Conservation (phyloP, 2,797 vertebrate genomes). For the Epinephelus coioides region DNA sequence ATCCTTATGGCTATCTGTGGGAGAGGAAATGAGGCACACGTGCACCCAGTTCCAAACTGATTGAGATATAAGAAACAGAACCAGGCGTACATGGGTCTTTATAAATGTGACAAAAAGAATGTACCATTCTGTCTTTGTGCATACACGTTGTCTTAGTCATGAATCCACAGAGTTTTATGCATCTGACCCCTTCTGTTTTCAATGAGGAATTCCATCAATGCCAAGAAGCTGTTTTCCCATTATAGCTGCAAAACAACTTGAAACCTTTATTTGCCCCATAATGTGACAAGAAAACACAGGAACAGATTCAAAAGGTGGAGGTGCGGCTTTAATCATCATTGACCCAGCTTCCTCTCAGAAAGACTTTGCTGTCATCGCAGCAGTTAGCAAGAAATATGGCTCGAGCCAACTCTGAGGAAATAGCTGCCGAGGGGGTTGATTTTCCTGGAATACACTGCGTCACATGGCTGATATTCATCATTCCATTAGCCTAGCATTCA, state of each 20-base stretch:
- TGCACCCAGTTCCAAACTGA: too few relatives aligned
- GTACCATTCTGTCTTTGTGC: too few relatives aligned
- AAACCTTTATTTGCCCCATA: conserved; percentile 2
- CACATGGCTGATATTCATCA: conserved; percentile 65
- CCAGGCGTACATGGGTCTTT: too few relatives aligned
- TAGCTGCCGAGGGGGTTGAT: conserved; percentile 49
- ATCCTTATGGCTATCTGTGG: too few relatives aligned
- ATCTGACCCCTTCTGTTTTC: background rate
- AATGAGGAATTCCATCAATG: conserved; percentile 4
- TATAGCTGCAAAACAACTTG: background rate
- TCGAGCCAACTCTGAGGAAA: conserved; percentile 41
- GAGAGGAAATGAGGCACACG: too few relatives aligned
- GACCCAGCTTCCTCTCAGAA: conserved; percentile 64
- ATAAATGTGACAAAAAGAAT: too few relatives aligned
- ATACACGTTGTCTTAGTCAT: too few relatives aligned
- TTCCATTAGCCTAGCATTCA: conserved; percentile 63
- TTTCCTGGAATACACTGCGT: conserved; percentile 70
- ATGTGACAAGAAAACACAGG: conserved; percentile 30
- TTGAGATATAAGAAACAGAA: too few relatives aligned
- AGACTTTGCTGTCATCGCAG: conserved; percentile 55
- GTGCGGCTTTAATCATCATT: conserved; percentile 54
- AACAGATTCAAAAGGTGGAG: conserved; percentile 12
- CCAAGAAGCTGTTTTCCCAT: conserved; percentile 7
- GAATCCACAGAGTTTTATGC: too few relatives aligned
- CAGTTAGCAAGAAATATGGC: conserved; percentile 67